Evolutionary conservation across 2,888 invertebrate species (phyloP), one percentile per base, ranked within the genome.

Genomic region (Nomada lathburiana): DNA sequence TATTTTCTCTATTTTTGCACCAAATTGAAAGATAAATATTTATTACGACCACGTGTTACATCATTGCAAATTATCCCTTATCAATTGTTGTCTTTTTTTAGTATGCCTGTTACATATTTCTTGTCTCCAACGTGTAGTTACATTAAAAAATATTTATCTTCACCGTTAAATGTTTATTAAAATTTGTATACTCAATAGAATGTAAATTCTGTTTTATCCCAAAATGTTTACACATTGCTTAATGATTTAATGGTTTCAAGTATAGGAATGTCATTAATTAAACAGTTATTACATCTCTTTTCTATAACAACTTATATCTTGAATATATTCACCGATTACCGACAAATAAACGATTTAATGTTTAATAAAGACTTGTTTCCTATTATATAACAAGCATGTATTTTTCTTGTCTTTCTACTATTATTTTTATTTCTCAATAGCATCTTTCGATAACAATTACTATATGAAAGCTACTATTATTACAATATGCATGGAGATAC

Each of bases 51-150:
- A 36, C 36, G 63, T n/a, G 16, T 59, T 78, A 62, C 44, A 76
- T 63, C 71, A 62, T 60, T 44, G 44, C 70, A 63, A 53, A 63
- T 80, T 71, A 44, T 64, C 63, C 64, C 73, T 69, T 60, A 59
- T 29, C 57, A 80, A 76, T 36, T 36, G 29, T 36, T 7, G 7
- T 36, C 62, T 82, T 55, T 53, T 47, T 55, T 50, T 57, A 23
- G 18, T 64, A 57, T 50, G 36, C 77, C 65, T 75, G 73, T 84
- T 86, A 86, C 84, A 47, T 81, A 67, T 76, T 88, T 88, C 88
- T 88, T 86, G 88, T 88, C 84, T 88, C 87, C 88, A 88, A 83
- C 88, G 79, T 87, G 84, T 84, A 72, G 65, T 76, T 72, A 67
- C 42, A 65, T 20, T 53, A 69, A 63, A 74, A 44, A 60, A 20